Base-by-base conservation (phyloP, 2,888 invertebrate genomes). In the Hydriomena furcata region DNA sequence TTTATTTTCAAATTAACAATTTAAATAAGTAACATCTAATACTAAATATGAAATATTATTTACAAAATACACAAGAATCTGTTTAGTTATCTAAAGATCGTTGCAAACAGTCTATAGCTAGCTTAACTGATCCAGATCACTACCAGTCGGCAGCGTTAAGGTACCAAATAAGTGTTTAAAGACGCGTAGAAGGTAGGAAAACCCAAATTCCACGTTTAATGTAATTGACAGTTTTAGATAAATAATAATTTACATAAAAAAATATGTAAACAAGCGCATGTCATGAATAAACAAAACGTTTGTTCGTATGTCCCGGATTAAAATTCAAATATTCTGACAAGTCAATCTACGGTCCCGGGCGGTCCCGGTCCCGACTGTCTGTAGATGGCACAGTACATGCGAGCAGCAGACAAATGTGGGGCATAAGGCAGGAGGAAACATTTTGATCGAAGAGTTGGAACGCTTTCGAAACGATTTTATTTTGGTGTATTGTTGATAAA, bases 251-350 rank as follows among this genome's bases (percentile, higher is more conserved):
- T 58, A 56, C 54, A 66, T n/a, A n/a, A n/a, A n/a, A n/a, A n/a
- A n/a, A n/a, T n/a, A n/a, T n/a, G n/a, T n/a, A n/a, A n/a, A n/a
- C n/a, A n/a, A 60, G 61, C 47, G 58, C 61, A 75, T 74, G 74
- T 84, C 80, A 88, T 87, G 87, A 87, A 88, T 89, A 88, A 82
- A 79, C 83, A 84, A 85, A 75, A n/a, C 73, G 75, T 80, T 79
- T 81, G 83, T 82, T 82, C 84, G 81, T 80, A 76, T 75, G 78
- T 71, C 64, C 72, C 66, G 82, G 85, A 91, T 91, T 91, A 91
- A 91, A 91, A 91, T 91, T 90, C 88, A 90, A 91, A 91, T 91
- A 90, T 91, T 90, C 89, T 82, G 88, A 91, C 91, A 87, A 91
- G 86, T 91, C 91, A 91, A 91, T 91, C 91, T 86, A 87, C 77